Evolutionary conservation across 1,140 invertebrate genomes (phyloP).

Genomic region (Tetragonula clypearis): DNA sequence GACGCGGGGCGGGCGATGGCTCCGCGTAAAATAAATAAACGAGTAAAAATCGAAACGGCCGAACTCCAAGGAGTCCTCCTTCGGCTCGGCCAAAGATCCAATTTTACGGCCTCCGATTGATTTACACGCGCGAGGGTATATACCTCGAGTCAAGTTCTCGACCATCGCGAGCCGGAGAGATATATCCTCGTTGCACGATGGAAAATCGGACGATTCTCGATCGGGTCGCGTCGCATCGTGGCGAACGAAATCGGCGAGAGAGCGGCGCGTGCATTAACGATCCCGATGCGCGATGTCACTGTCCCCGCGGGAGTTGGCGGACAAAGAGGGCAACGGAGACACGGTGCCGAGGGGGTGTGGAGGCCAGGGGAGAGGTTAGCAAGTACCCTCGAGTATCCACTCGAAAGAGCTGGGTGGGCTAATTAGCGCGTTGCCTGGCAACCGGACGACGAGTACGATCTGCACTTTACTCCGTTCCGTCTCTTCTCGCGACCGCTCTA

Average conservation of each 20-base stretch:
- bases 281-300: conserved; percentile 71
- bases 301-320: background rate
- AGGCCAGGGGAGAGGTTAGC: conserved; percentile 65
- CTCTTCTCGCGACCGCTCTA: conserved; percentile 37
- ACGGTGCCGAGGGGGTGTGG: conserved; percentile 37
- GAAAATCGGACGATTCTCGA: conserved; percentile 4
- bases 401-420: conserved; percentile 81
- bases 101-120: conserved; percentile 17
- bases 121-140: conserved; percentile 2
- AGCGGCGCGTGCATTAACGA: conserved; percentile 66
- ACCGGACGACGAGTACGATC: conserved; percentile 78
- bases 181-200: background rate
- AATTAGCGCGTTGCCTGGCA: conserved; percentile 82
- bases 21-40: conserved; percentile 26
- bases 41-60: background rate
- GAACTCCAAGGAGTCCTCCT: background rate
- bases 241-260: background rate
- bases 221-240: background rate
- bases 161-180: background rate
- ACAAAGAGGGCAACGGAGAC: conserved; percentile 49
- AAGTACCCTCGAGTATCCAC: conserved; percentile 80
- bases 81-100: background rate
- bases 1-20: background rate
- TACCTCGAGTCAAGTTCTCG: background rate
- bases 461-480: conserved; percentile 73